Percentiles rank a stretch among this genome's conserved stretches.
These are phyloP conservation scores for Scalopus aquaticus DNA, from an alignment of 2,113 vertebrate species.

Conservation along the genomic window DNA sequence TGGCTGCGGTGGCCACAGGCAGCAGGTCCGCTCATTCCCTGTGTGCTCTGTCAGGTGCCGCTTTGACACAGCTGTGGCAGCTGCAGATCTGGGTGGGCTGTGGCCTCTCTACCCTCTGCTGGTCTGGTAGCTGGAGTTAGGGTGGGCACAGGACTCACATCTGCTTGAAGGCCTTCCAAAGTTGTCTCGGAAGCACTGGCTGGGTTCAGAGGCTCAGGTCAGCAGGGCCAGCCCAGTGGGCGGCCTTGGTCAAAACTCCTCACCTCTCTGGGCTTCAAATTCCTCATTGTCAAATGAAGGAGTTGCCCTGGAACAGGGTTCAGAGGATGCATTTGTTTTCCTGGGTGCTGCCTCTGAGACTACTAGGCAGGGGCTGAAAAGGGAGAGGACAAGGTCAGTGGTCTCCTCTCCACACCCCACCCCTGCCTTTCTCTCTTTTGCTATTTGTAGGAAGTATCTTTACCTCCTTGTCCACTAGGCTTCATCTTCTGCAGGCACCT, in stretches of 20 bases:
- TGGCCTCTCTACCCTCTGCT: neutral
- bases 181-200: neutral
- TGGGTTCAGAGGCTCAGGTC: neutral
- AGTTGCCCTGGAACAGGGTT: neutral
- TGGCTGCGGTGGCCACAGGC: neutral
- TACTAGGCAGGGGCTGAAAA: neutral
- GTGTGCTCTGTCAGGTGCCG: neutral
- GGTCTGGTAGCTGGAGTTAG: neutral
- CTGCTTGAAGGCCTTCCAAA: neutral
- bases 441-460: neutral
- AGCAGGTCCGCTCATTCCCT: neutral
- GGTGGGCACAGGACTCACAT: neutral
- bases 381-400: neutral
- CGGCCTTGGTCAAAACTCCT: neutral
- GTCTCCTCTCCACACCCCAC: neutral
- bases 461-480: neutral
- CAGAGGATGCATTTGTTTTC: neutral
- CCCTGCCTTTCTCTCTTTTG: neutral
- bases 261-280: neutral
- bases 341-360: constrained; percentile 86
- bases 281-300: neutral
- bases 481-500: neutral
- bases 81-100: neutral
- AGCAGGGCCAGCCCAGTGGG: neutral
- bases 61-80: neutral